Percentiles rank a stretch among this genome's conserved stretches.
These are phyloP conservation scores for Synergus gifuensis DNA, from an alignment of 2,888 invertebrate species.

Conservation along the genomic window DNA sequence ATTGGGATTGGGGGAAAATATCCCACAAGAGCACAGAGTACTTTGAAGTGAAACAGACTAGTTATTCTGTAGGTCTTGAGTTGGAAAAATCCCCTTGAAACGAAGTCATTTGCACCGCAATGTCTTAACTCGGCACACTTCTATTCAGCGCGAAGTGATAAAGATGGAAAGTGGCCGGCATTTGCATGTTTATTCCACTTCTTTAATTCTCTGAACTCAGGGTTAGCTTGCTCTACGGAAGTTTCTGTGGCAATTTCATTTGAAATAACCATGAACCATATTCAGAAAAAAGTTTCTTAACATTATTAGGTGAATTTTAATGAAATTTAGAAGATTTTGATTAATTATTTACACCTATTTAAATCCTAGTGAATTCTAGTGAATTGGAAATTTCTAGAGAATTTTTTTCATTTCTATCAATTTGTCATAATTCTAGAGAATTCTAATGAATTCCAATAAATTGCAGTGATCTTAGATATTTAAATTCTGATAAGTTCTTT, in stretches of 20 bases:
- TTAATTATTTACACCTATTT: too few relatives aligned
- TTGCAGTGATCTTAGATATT: too few relatives aligned
- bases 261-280: background rate
- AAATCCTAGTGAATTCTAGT: too few relatives aligned
- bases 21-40: background rate
- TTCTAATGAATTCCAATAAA: too few relatives aligned
- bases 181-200: constrained; percentile 72
- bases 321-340: too few relatives aligned
- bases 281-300: too few relatives aligned
- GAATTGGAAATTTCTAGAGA: too few relatives aligned
- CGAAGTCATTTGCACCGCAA: constrained; percentile 36
- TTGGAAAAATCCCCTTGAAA: constrained; percentile 27
- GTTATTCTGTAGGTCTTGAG: constrained; percentile 6
- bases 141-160: constrained; percentile 61
- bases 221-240: background rate
- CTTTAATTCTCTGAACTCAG: constrained; percentile 64
- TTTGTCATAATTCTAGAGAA: too few relatives aligned
- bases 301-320: too few relatives aligned
- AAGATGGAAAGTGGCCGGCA: constrained; percentile 70
- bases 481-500: too few relatives aligned
- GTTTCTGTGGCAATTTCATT: constrained; percentile 1
- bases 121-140: constrained; percentile 58
- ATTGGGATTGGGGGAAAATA: background rate
- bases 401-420: too few relatives aligned
- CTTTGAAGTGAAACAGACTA: background rate